Base-by-base conservation (phyloP, 2,113 vertebrate genomes). In the Arenaria interpres region DNA sequence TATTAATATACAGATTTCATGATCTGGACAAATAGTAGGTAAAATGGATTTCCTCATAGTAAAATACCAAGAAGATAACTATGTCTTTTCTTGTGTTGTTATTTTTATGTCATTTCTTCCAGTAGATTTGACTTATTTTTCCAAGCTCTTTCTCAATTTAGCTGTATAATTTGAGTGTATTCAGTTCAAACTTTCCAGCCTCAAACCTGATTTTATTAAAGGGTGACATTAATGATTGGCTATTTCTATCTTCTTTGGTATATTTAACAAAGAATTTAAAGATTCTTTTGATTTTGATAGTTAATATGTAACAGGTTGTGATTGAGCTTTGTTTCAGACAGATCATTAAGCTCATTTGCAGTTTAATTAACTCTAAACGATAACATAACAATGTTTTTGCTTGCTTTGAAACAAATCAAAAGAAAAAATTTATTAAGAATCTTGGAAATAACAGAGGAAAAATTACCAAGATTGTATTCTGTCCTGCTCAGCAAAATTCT, bases 341-440 rank as follows among this genome's bases (percentile, higher is more conserved):
- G 67, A 89, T 95, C 92, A 95, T 95, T 95, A 95, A 83, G 77
- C 81, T 88, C 75, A 94, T 95, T 90, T 94, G 72, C 91, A 86
- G 93, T 95, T 95, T 94, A 97, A 97, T 97, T 94, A 96, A 95
- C 75, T 85, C 60, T 69, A 94, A 96, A 84, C 6, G 32, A 94
- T 60, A 85, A 57, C 45, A 85, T 63, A 95, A 94, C 72, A 94
- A 86, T 97, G 90, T 96, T 96, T 96, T 81, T 7, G 4, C 72
- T 95, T 89, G 54, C 71, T 91, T 90, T 96, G 67, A 96, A 96
- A 88, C 27, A 66, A 92, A 96, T 95, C 45, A 67, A 83, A 96
- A 91, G 77, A 83, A 83, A 88, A 86, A 33, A 27, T 79, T 37
- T 67, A 85, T 86, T 72, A 93, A 89, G 71, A 88, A 75, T 54